Evolutionary conservation across 2,797 vertebrate species (phyloP).

Genomic region (Trematomus bernacchii): DNA sequence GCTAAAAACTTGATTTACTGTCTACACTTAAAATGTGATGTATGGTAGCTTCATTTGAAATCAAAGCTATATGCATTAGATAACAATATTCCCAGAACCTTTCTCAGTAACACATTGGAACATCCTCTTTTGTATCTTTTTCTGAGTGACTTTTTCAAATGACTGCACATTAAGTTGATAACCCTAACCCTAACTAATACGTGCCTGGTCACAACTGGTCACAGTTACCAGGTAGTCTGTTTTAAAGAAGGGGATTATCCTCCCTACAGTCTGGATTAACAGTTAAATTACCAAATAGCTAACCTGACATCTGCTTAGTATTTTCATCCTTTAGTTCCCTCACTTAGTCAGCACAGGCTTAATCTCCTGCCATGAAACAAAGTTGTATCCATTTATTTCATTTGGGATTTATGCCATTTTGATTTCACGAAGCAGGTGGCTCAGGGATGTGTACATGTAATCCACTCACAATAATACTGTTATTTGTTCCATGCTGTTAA

Average conservation of each 20-base stretch:
- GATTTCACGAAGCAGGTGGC: conserved; percentile 72
- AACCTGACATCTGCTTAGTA: conserved; percentile 47
- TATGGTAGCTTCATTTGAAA: background rate
- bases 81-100: background rate
- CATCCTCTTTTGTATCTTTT: conserved; percentile 13
- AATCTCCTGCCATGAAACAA: conserved; percentile 42
- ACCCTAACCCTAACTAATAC: background rate
- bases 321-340: conserved; percentile 21
- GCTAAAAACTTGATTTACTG: background rate
- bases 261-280: too few relatives aligned
- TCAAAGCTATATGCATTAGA: background rate
- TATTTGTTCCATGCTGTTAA: conserved; percentile 75
- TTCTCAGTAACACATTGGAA: background rate
- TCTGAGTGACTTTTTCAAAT: conserved; percentile 34
- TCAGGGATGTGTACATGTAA: conserved; percentile 64
- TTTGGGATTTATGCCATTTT: conserved; percentile 57
- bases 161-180: too few relatives aligned
- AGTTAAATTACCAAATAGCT: background rate
- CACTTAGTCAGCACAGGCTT: conserved; percentile 31
- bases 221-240: conserved; percentile 22
- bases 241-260: too few relatives aligned
- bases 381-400: conserved; percentile 56
- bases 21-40: background rate
- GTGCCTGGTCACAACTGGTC: conserved; percentile 1
- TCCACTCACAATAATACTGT: conserved; percentile 72